Evolutionary conservation across 2,888 invertebrate species (phyloP), one percentile per base, ranked within the genome.

Genomic region (Amiota minor): DNA sequence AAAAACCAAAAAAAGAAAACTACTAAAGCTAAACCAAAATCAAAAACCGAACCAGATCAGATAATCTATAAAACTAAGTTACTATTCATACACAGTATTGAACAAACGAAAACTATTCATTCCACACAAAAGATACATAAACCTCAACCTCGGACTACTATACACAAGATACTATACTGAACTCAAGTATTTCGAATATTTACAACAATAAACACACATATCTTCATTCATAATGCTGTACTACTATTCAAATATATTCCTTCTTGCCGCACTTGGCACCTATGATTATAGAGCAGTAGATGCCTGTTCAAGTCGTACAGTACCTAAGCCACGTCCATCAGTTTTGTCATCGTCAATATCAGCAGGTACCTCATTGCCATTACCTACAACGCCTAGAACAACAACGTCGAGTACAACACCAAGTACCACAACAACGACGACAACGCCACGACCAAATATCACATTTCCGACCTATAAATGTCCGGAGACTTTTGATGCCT

Each of bases 401-500:
- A 16, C 56, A 18, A 2, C 56, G 20, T 18, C 56, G 53, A 53
- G 35, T 35, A 35, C 35, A 35, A 35, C 35, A 35, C 35, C 35
- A 35, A 35, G 35, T 35, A 82, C 88, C 92, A 90, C 93, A 93
- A 91, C 94, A 6, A 79, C 79, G 89, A 93, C 94, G 90, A 94
- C 95, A 84, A 94, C 95, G 89, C 93, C 95, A 88, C 92, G 97
- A 88, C 96, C 97, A 88, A 97, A 97, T 92, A 95, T 97, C 91
- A 97, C 97, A 93, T 97, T 97, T 94, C 96, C 96, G 91, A 96
- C 95, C 89, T 97, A 95, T 92, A 94, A 95, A 90, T 97, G 97
- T 91, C 96, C 97, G 90, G 95, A 95, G 83, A 95, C 95, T 88
- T 97, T 97, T 92, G 96, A 96, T 89, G 95, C 96, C 90, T 97